Evolutionary conservation across 2,888 invertebrate genomes (phyloP), one percentile per base, ranked within the genome.

Genomic region (Diarsia dahlii): DNA sequence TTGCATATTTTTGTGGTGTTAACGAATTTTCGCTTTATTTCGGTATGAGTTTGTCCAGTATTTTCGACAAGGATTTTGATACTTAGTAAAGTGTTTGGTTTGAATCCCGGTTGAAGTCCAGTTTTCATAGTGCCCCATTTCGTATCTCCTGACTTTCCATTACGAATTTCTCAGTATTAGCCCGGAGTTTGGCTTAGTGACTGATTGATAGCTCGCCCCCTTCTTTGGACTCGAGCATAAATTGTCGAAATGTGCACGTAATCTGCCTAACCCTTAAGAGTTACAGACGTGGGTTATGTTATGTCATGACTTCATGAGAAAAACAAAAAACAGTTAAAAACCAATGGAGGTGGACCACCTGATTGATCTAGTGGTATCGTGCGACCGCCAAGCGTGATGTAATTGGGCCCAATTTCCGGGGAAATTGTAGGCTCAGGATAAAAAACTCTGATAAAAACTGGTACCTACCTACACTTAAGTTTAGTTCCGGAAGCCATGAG

Each of bases 1-100:
- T 89, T 86, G 88, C 91, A 69, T 73, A 70, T 76, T 64, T 69
- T 73, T 63, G 64, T 70, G 48, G 34, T 62, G 34, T 58, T 68
- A n/a, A 39, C 34, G 28, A 63, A 68, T 60, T 84, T 72, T 70
- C 58, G 39, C 20, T 66, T 54, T 56, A 52, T 15, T 58, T 67
- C n/a, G 13, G 34, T 20, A 45, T 2, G 13, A 56, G 56, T 58
- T 52, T 48, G 28, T 54, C 18, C 18, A 28, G 20, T 48, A 13
- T 60, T n/a, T 78, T 46, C 13, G 8, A 12, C 20, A 15, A 34
- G 13, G 6, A 46, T 74, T 71, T 58, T 58, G 56, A 0, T 56
- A n/a, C n/a, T n/a, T n/a, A 9, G 6, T 58, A 28, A 15, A 28
- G 23, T 28, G 2, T 28, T 58, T 9, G 18, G 58, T 28, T 58